phyloP scores from a whole-genome alignment of 1,140 invertebrate genomes.

The Dryas iulia region DNA sequence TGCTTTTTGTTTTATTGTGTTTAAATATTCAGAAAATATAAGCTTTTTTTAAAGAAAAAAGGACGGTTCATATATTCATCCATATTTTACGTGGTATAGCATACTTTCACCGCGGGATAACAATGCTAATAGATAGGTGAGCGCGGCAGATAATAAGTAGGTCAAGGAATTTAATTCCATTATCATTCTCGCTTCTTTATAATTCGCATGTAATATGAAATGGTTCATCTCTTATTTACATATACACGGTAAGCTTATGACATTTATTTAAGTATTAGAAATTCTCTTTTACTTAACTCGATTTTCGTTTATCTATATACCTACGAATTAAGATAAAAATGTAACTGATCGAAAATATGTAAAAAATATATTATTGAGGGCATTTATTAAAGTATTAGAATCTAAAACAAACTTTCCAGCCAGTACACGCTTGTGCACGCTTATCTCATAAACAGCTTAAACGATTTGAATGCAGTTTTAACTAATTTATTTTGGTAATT shows the following conservation, averaged over 20 bases:
- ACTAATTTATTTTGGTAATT: too few species aligned
- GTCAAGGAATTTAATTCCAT: constrained; percentile 25
- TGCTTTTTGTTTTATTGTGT: too few species aligned
- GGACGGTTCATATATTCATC: background rate
- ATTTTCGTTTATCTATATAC: too few species aligned
- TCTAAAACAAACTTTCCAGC: too few species aligned
- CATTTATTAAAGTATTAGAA: too few species aligned
- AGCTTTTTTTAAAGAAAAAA: background rate
- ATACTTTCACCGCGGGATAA: background rate
- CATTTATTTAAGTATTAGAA: background rate
- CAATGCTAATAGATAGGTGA: background rate
- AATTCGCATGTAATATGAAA: constrained; percentile 11
- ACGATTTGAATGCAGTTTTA: too few species aligned
- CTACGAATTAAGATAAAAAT: too few species aligned
- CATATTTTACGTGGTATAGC: background rate
- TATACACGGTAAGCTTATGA: background rate
- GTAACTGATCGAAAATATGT: too few species aligned
- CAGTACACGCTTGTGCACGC: too few species aligned
- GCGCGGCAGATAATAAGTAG: constrained; percentile 9
- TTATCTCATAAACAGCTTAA: too few species aligned
- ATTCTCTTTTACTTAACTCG: background rate
- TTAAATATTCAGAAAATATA: too few species aligned
- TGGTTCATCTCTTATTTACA: constrained; percentile 5
- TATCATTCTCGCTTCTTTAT: constrained; percentile 5
- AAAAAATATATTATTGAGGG: too few species aligned